Percentiles rank a stretch among this genome's conserved stretches.
Conservation (phyloP, 2,797 vertebrate species). For the Oryzias dopingdopingensis region DNA sequence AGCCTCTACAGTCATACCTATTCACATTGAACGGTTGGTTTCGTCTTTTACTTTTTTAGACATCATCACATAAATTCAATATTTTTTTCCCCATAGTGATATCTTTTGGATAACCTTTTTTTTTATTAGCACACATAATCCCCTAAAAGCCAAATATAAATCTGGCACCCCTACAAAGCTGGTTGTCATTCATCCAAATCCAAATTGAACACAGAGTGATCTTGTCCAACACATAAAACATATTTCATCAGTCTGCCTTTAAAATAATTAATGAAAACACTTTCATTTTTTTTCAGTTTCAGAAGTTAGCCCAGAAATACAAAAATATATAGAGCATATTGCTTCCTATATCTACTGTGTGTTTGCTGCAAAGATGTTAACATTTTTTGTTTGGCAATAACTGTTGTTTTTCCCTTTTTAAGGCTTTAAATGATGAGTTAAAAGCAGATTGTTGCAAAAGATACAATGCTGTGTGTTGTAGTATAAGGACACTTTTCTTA, state of each 20-base stretch:
- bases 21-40: too few relatives aligned
- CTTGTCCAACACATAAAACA: background rate
- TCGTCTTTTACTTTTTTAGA: too few relatives aligned
- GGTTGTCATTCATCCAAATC: constrained; percentile 7
- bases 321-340: too few relatives aligned
- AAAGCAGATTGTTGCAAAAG: constrained; percentile 1
- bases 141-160: constrained; percentile 8
- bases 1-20: background rate
- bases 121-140: background rate
- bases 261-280: background rate
- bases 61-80: too few relatives aligned
- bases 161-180: background rate
- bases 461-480: background rate
- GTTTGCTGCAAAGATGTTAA: too few relatives aligned
- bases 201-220: constrained; percentile 5
- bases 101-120: too few relatives aligned
- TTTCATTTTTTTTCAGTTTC: too few relatives aligned
- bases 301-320: too few relatives aligned
- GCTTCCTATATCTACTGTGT: too few relatives aligned
- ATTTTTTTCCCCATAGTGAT: too few relatives aligned
- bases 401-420: background rate
- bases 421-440: background rate
- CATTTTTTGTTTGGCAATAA: too few relatives aligned
- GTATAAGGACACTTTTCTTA: constrained; percentile 18
- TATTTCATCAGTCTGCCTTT: background rate